Evolutionary conservation across 53 echinoderm and acorn worm species (phyloP), one percentile per base, ranked within the genome.

Genomic region (Arbacia lixula): DNA sequence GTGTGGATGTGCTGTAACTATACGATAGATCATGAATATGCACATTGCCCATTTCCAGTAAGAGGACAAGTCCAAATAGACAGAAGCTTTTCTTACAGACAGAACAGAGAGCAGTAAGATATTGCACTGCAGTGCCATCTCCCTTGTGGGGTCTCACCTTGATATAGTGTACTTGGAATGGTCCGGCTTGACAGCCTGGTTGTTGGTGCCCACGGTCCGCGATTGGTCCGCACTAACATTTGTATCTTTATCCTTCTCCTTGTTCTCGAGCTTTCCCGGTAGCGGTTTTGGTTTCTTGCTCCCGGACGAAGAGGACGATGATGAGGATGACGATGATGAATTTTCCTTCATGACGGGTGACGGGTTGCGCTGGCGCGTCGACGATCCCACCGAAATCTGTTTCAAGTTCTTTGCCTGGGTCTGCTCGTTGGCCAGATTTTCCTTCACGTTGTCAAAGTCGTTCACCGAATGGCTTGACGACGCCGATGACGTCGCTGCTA

Each of bases 361-460:
- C 42, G 76, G 85, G 49, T 88, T 91, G 19, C 86, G 88, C 60
- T 82, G 83, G 34, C 72, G 73, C 14, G 77, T 61, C 36, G 76
- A 61, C 5, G 78, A 76, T 22, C 90, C 90, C 11, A 85, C 85
- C 21, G 88, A 66, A 53, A 83, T 91, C 58, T 96, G 96, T 57
- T 91, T 91, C 52, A 92, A 84, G 58, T 95, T 92, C 74, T 93
- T 93, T 12, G 78, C 83, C 61, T 88, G 95, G 56, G 90, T 89
- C 90, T 93, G 94, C 72, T 99, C 99, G 54, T 99, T 99, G 52
- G 89, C 95, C 37, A 99, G 84, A 77, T 99, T 99, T 76, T 99
- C 99, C 76, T 90, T 91, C 38, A 92, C 86, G 63, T 90, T 92
- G 32, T 99, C 94, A 49, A 91, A 92, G 60, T 95, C 92, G 67